phyloP scores from a whole-genome alignment of 2,113 vertebrate genomes.

The Pangasianodon hypophthalmus region DNA sequence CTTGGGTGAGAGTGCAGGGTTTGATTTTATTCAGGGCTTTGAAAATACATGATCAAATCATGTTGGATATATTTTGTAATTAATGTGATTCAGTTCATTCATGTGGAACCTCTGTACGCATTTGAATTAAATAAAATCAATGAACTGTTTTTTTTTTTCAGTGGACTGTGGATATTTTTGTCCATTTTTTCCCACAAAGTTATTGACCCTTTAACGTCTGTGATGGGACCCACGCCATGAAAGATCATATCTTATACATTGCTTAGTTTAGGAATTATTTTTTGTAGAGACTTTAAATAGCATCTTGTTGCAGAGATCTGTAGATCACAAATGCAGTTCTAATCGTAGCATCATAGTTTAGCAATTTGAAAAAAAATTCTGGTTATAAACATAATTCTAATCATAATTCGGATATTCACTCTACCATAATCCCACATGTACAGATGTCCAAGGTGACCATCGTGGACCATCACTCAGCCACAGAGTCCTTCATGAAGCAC shows the following conservation, averaged over 20 bases:
- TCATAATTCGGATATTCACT: neutral
- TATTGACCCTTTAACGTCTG: neutral
- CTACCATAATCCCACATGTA: neutral
- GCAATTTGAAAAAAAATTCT: too few relatives aligned
- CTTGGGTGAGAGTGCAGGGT: too few relatives aligned
- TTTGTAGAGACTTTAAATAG: neutral
- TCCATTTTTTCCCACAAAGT: neutral
- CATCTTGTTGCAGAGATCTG: neutral
- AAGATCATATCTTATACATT: too few relatives aligned
- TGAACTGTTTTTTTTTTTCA: too few relatives aligned
- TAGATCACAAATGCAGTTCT: neutral
- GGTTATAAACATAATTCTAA: too few relatives aligned
- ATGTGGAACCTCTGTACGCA: too few relatives aligned
- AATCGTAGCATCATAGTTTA: neutral
- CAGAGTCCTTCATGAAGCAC: constrained; percentile 98
- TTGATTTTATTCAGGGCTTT: too few relatives aligned
- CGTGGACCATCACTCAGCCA: constrained; percentile 96
- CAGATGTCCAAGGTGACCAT: constrained; percentile 96
- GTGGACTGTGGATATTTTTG: too few relatives aligned
- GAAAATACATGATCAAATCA: neutral
- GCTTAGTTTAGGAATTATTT: neutral
- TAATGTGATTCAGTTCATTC: too few relatives aligned
- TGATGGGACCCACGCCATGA: neutral
- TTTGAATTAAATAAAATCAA: too few relatives aligned
- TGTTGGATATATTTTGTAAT: too few relatives aligned